Conservation (phyloP, 2,888 invertebrate genomes). For the Calliphora vomitoria region DNA sequence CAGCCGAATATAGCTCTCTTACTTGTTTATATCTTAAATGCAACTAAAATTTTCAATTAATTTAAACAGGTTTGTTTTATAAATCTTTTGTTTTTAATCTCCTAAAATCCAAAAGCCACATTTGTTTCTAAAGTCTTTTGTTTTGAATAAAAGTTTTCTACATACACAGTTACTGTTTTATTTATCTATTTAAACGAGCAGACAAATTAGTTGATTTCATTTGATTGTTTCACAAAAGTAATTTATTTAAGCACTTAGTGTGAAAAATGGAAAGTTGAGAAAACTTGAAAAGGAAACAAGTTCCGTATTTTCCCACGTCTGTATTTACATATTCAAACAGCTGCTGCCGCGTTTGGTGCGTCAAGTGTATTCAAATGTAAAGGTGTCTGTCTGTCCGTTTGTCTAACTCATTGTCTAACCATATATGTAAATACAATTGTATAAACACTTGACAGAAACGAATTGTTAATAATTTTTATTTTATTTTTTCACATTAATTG, state of each 20-base stretch:
- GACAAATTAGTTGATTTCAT: neutral
- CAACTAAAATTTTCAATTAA: neutral
- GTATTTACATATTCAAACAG: constrained; percentile 5
- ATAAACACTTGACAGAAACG: neutral
- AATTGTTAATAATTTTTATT: constrained; percentile 10
- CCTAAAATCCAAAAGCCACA: neutral
- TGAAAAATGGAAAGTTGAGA: constrained; percentile 2
- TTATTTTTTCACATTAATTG: constrained; percentile 40
- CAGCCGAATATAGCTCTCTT: too few relatives aligned
- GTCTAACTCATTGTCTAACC: neutral
- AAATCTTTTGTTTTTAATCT: constrained; percentile 40
- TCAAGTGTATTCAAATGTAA: neutral
- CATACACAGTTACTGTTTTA: neutral
- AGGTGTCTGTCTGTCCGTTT: neutral
- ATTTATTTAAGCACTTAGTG: neutral
- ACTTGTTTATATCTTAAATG: too few relatives aligned
- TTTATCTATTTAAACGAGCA: neutral
- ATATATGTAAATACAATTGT: constrained; percentile 1
- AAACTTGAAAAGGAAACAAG: constrained; percentile 60
- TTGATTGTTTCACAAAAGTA: neutral
- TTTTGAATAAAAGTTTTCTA: neutral
- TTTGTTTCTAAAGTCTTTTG: neutral
- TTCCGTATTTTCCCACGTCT: constrained; percentile 78
- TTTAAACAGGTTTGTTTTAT: constrained; percentile 8
- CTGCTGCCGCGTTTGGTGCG: constrained; percentile 21